Percentiles rank a stretch among this genome's conserved stretches.
These are phyloP conservation scores for Hypanus sabinus DNA, from an alignment of 2,113 vertebrate genomes.

Conservation along the genomic window DNA sequence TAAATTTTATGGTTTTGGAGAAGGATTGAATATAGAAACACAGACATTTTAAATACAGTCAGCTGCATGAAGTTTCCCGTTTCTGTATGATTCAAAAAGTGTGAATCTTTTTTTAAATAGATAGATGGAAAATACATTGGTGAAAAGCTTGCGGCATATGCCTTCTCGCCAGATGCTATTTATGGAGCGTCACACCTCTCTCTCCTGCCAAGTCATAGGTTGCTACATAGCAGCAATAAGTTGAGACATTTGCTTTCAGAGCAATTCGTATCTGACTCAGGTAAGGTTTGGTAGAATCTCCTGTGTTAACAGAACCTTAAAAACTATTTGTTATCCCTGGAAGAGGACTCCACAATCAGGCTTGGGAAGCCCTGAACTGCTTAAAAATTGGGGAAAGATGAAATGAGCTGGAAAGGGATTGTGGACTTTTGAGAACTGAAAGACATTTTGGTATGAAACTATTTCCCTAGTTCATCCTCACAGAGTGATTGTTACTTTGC, in stretches of 20 bases:
- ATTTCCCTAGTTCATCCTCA: too few species aligned
- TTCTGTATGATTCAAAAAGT: background rate
- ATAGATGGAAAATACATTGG: constrained; percentile 66
- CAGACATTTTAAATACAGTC: background rate
- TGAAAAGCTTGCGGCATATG: constrained; percentile 76
- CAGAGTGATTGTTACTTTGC: too few species aligned
- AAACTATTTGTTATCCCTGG: background rate
- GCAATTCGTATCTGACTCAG: constrained; percentile 62
- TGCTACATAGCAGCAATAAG: constrained; percentile 67
- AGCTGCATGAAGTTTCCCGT: background rate
- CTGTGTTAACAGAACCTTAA: background rate
- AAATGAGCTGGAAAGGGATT: background rate
- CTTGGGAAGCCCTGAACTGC: background rate
- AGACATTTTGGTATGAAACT: too few species aligned
- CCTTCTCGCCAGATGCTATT: constrained; percentile 76
- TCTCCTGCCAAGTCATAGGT: constrained; percentile 73
- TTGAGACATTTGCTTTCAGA: constrained; percentile 60
- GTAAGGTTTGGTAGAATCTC: constrained; percentile 49
- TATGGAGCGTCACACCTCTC: constrained; percentile 77
- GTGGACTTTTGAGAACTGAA: too few species aligned
- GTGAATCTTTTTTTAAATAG: constrained; percentile 49
- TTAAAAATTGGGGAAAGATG: background rate
- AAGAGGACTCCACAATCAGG: background rate
- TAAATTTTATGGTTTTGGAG: too few species aligned
- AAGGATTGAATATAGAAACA: background rate